A percentile compares a stretch with the other conserved stretches of the same genome.
These are phyloP conservation scores for Trichogramma pretiosum DNA, from an alignment of 1,140 invertebrate genomes.

Conservation along the genomic window DNA sequence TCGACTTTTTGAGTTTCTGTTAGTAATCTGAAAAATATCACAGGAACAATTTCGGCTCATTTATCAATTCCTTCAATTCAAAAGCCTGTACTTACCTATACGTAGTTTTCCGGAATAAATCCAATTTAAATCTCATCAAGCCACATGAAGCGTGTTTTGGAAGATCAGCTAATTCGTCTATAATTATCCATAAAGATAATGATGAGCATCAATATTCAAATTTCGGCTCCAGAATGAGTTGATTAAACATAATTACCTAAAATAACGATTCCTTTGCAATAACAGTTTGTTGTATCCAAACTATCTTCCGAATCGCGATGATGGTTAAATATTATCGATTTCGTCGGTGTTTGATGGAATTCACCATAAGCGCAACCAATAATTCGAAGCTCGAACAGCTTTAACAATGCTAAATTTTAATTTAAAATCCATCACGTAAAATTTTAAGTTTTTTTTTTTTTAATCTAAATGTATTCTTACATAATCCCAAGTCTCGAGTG, in stretches of 20 bases:
- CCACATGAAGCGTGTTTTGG: conserved; percentile 53
- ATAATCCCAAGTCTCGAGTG: conserved; percentile 24
- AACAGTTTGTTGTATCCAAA: too few species aligned
- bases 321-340: too few species aligned
- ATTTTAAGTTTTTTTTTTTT: conserved; percentile 4
- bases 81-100: conserved; percentile 37
- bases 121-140: conserved; percentile 50
- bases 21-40: conserved; percentile 38
- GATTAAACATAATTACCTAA: too few species aligned
- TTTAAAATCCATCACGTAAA: too few species aligned
- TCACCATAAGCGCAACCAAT: conserved; percentile 51
- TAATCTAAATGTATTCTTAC: neutral
- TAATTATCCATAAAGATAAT: neutral
- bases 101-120: conserved; percentile 48
- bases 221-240: too few species aligned
- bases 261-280: conserved; percentile 25
- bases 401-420: conserved; percentile 42
- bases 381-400: conserved; percentile 51
- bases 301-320: too few species aligned
- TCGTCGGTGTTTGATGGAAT: too few species aligned
- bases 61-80: neutral
- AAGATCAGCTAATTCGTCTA: conserved; percentile 37
- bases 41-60: neutral
- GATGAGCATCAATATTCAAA: neutral
- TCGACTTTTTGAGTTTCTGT: conserved; percentile 55